A percentile compares a stretch with the other conserved stretches of the same genome.
Conservation (phyloP, 2,113 vertebrate species). For the Ammodramus savannarum region DNA sequence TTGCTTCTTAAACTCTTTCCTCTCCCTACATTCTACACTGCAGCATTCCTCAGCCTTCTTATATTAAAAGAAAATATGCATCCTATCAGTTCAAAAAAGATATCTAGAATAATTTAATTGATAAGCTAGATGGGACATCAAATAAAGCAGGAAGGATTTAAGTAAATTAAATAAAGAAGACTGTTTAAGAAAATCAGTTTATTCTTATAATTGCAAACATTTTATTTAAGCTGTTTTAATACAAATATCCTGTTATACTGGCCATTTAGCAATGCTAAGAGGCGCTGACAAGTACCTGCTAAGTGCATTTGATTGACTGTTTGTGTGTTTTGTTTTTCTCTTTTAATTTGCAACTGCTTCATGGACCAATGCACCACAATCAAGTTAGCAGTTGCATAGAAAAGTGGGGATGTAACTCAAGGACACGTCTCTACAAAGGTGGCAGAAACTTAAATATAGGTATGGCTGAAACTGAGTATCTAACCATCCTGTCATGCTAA, state of each 20-base stretch:
- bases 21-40: background rate
- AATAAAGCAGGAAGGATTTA: background rate
- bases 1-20: background rate
- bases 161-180: background rate
- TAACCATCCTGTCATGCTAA: background rate
- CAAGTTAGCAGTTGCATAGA: background rate
- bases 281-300: background rate
- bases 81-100: background rate
- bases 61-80: background rate
- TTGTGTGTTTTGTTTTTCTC: background rate
- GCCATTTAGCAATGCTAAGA: background rate
- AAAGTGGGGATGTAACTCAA: background rate
- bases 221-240: background rate
- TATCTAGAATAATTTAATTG: background rate
- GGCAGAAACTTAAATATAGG: background rate
- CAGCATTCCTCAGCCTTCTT: background rate
- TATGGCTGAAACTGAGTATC: background rate
- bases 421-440: background rate
- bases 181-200: background rate
- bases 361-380: background rate
- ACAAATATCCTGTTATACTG: background rate
- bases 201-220: background rate
- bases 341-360: background rate
- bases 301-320: background rate
- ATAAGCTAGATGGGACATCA: background rate